These are phyloP conservation scores for Drosophila auraria DNA, from an alignment of 1,140 invertebrate species.

Conservation along the genomic window DNA sequence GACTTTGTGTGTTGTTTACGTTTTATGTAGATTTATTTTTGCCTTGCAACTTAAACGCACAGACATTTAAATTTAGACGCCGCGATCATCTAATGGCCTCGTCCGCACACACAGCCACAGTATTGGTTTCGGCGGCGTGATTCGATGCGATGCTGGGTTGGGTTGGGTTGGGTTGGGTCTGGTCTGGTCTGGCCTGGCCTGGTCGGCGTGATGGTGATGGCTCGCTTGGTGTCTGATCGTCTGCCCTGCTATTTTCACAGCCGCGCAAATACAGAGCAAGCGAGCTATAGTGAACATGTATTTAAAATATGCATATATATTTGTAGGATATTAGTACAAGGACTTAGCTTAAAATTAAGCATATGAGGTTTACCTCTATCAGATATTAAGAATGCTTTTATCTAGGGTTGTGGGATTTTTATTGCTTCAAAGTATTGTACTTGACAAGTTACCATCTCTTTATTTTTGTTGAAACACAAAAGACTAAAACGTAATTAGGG, in stretches of 20 bases:
- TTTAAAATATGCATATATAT: neutral
- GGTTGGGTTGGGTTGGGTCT: neutral
- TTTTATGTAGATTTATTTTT: constrained; percentile 80
- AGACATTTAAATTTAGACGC: constrained; percentile 79
- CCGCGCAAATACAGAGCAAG: neutral
- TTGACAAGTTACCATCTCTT: too few relatives aligned
- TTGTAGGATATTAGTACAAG: too few relatives aligned
- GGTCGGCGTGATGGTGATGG: constrained; percentile 21
- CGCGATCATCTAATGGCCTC: constrained; percentile 79
- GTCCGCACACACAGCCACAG: constrained; percentile 31
- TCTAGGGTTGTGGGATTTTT: neutral
- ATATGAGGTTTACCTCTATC: too few relatives aligned
- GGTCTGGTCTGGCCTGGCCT: constrained; percentile 12
- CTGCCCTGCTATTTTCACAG: constrained; percentile 46
- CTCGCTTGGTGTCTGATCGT: constrained; percentile 47
- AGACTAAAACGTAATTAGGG: neutral
- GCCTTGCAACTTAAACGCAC: constrained; percentile 79
- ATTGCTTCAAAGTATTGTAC: too few relatives aligned
- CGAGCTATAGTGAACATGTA: neutral
- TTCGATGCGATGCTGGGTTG: constrained; percentile 1
- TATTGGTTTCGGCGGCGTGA: constrained; percentile 26
- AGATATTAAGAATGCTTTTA: too few relatives aligned
- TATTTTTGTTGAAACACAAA: neutral
- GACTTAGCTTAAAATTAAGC: too few relatives aligned
- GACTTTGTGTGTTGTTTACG: constrained; percentile 58